Base-by-base conservation (phyloP, 2,888 invertebrate species). In the Linnaemya vulpina region DNA sequence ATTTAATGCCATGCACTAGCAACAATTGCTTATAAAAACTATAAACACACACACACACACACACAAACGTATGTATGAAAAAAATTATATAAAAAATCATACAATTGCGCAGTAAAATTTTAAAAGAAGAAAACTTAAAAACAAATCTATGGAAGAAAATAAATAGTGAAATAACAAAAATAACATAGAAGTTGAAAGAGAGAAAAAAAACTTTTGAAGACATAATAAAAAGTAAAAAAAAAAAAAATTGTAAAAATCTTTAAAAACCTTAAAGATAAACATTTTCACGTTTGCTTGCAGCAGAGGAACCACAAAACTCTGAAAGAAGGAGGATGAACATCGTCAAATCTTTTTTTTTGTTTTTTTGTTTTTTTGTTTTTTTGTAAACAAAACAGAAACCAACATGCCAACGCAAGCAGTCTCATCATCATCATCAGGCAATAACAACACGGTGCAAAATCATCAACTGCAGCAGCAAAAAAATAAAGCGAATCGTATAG, bases 61-160 rank as follows among this genome's bases (percentile, higher is more conserved):
- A 46, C 5, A 30, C 5, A 30, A 3, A 30, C 30, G 5, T 30
- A 30, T 11, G 11, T 11, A 40, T 20, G 11, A 60, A 10, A 53
- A 46, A 51, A 55, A 55, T 60, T n/a, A 49, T n/a, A 25, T 49
- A 43, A 22, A 53, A 65, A 62, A 58, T 46, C 73, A 49, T 74
- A 78, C 75, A 71, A 85, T 67, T 85, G 82, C 85, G 85, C 82
- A 78, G 85, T 85, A 82, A 65, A 85, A 75, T 82, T 82, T 49
- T 71, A 82, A 71, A 78, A 62, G 58, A 73, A 76, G 40, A 84
- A 84, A 51, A 62, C 30, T 38, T 51, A 65, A 51, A 68, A 76
- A 60, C 55, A 55, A 46, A 63, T 58, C 22, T 46, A 67, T 38
- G n/a, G 17, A 38, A 71, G 67, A n/a, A n/a, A n/a, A n/a, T n/a